Conservation (phyloP, 2,797 vertebrate genomes). For the Spinus pinus region DNA sequence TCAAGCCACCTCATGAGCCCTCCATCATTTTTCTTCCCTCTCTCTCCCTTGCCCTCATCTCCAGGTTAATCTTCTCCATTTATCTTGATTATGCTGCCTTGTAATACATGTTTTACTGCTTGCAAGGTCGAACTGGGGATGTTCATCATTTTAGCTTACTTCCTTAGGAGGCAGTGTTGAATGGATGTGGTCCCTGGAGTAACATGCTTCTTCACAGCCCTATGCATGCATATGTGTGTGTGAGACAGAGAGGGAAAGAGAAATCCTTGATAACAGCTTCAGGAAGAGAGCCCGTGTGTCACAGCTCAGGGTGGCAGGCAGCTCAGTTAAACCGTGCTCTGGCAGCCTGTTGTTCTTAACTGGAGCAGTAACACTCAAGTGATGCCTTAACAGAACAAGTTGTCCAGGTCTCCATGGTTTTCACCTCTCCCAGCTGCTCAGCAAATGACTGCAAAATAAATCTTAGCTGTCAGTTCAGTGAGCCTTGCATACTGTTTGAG, state of each 20-base stretch:
- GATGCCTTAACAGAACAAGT: not conserved
- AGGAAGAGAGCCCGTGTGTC: not conserved
- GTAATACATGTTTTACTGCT: slow-evolving; percentile 41
- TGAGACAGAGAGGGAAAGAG: not conserved
- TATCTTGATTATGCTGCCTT: slow-evolving; percentile 46
- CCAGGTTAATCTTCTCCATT: slow-evolving; percentile 43
- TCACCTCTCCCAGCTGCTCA: not conserved
- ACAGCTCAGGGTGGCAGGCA: not conserved
- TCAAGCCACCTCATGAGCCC: not conserved
- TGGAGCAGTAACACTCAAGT: not conserved
- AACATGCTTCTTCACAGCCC: not conserved
- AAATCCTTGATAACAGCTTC: not conserved
- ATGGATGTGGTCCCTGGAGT: not conserved
- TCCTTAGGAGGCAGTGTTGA: slow-evolving; percentile 61
- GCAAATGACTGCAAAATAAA: not conserved
- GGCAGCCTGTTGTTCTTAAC: not conserved
- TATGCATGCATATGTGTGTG: not conserved
- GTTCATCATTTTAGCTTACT: slow-evolving; percentile 43
- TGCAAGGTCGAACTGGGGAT: not conserved
- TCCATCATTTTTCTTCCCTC: not conserved
- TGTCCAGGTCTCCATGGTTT: not conserved
- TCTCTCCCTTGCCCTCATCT: not conserved
- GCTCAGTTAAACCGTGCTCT: not conserved
- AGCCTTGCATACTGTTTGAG: not conserved
- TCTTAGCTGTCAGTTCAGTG: slow-evolving; percentile 3